A percentile compares a stretch with the other conserved stretches of the same genome.
These are phyloP conservation scores for Sebastes fasciatus DNA, from an alignment of 2,113 vertebrate genomes.

Conservation along the genomic window DNA sequence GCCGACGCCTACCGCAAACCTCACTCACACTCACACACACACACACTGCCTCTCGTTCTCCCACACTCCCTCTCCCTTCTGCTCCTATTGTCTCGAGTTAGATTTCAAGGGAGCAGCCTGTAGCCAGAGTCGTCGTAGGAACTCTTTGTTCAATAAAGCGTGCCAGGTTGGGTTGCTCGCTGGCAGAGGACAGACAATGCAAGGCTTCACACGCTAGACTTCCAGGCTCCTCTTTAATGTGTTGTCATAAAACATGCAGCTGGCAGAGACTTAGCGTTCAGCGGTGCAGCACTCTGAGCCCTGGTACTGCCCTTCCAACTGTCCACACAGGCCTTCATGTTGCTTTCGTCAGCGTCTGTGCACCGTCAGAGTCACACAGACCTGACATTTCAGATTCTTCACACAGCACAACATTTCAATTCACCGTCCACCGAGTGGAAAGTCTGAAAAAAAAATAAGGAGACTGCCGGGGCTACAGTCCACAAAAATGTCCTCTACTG, in stretches of 20 bases:
- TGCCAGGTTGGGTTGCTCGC: conserved; percentile 68
- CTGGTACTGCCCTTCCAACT: conserved; percentile 56
- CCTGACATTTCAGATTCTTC: conserved; percentile 59
- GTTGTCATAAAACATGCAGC: conserved; percentile 81
- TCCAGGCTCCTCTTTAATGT: conserved; percentile 82
- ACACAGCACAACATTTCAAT: conserved; percentile 36
- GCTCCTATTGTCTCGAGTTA: conserved; percentile 64
- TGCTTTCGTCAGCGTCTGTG: conserved; percentile 46
- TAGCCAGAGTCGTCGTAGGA: conserved; percentile 45
- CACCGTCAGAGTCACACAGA: conserved; percentile 54
- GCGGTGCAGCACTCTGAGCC: conserved; percentile 42
- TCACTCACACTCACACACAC: conserved; percentile 27
- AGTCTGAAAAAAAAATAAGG: conserved; percentile 41
- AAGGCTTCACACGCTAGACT: conserved; percentile 71
- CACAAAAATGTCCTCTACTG: conserved; percentile 46
- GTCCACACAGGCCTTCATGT: conserved; percentile 37
- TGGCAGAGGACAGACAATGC: conserved; percentile 70
- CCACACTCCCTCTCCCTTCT: conserved; percentile 46
- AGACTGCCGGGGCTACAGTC: conserved; percentile 17
- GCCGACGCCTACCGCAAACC: conserved; percentile 50
- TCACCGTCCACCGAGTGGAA: conserved; percentile 33
- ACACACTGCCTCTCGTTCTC: conserved; percentile 45
- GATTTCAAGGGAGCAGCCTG: conserved; percentile 59
- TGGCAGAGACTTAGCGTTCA: conserved; percentile 69
- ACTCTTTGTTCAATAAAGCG: conserved; percentile 72